Evolutionary conservation across 2,797 vertebrate genomes (phyloP).

Genomic region (Myotis vivesi): DNA sequence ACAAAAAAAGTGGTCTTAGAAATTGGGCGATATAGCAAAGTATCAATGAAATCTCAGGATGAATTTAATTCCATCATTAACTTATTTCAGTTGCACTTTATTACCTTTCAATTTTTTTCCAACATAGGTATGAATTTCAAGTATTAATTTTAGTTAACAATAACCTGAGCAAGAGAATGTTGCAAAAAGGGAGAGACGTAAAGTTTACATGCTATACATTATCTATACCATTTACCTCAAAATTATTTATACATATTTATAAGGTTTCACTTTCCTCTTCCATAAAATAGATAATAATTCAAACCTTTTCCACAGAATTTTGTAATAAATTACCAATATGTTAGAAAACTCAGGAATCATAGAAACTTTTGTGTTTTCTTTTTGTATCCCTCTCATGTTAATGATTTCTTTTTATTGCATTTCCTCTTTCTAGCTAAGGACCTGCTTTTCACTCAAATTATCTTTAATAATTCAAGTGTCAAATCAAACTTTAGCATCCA

Average conservation of each 20-base stretch:
- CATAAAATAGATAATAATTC: background rate
- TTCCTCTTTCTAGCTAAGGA: background rate
- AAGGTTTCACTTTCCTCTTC: slow-evolving; percentile 26
- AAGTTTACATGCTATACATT: background rate
- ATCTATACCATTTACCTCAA: background rate
- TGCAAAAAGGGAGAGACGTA: background rate
- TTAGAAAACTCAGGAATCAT: slow-evolving; percentile 12
- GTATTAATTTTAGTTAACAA: background rate
- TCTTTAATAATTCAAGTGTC: slow-evolving; percentile 34
- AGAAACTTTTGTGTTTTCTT: background rate
- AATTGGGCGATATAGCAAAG: background rate
- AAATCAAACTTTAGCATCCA: slow-evolving; percentile 24
- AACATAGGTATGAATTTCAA: slow-evolving; percentile 14
- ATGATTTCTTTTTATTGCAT: background rate
- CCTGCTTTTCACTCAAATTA: background rate
- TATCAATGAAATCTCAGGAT: background rate
- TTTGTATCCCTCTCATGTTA: background rate
- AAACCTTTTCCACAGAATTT: background rate
- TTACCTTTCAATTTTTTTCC: background rate
- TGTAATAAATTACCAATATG: background rate
- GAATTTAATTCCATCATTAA: background rate
- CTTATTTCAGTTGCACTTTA: slow-evolving; percentile 13
- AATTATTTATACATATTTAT: background rate
- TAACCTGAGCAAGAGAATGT: background rate
- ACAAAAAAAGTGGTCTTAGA: background rate